Base-by-base conservation (phyloP, 2,113 vertebrate species). In the Choloepus hoffmanni region DNA sequence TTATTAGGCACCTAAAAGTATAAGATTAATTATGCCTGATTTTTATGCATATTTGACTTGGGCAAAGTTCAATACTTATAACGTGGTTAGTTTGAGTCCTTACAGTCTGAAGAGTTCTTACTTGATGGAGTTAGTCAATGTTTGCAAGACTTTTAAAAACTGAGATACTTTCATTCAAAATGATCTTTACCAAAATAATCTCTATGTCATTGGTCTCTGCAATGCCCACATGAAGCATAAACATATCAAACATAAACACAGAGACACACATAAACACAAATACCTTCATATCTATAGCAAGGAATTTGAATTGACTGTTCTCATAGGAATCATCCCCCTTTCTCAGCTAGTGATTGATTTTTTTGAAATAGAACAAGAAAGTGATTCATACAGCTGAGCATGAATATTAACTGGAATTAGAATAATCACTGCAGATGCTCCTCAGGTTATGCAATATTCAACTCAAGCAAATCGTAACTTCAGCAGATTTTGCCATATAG, bases 201-300 rank as follows among this genome's bases (percentile, higher is more conserved):
- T 65, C 36, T 28, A 85, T 50, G 28, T 62, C 43, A 8, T 86
- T 45, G 23, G 55, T 92, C 13, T 79, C 24, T 77, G 43, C 23
- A 63, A 30, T 33, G n/a, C 7, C 28, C n/a, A 28, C n/a, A 5
- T 45, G 84, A 78, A 79, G 28, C 26, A 72, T 33, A 18, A 21
- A 40, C 19, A 40, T 1, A 23, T 65, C 24, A 70, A 33, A 30
- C 9, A 5, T 19, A 7, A 90, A 60, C 11, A 60, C 5, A 33
- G 2, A 40, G 70, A 43, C 33, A 72, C 18, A 72, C 30, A 48
- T 10, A 45, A 68, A 81, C 28, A 89, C 15, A 68, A 95, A 88
- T 21, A 58, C 43, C n/a, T 91, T 91, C 24, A 63, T 50, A 89
- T 81, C 93, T 91, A 73, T 28, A 43, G 43, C 28, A 76, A 89